A percentile compares a stretch with the other conserved stretches of the same genome.
Evolutionary conservation across 2,113 vertebrate species (phyloP).

Genomic region (Protobothrops flavoviridis): DNA sequence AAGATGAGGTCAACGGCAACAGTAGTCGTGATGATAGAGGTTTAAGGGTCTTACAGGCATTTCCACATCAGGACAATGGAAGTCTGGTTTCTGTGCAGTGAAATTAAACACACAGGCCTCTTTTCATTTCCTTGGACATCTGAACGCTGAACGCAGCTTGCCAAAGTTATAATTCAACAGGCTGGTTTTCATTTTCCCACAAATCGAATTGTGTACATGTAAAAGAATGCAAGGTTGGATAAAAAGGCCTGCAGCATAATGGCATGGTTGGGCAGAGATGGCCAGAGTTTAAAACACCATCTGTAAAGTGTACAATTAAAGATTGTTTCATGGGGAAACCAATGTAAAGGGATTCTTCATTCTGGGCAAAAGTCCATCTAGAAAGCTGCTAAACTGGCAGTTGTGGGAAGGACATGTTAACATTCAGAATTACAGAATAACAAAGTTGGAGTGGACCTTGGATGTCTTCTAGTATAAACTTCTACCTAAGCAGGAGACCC

Average conservation of each 20-base stretch:
- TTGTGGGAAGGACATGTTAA: background rate
- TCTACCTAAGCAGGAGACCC: no score
- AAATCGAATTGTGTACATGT: background rate
- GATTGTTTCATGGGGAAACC: background rate
- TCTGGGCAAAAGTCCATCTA: background rate
- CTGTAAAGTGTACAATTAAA: background rate
- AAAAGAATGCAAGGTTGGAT: background rate
- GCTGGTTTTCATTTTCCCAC: background rate
- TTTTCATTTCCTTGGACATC: fast-evolving
- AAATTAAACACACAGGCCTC: background rate
- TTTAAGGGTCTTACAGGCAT: background rate
- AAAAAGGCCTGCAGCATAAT: background rate
- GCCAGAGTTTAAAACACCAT: background rate
- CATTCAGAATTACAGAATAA: background rate
- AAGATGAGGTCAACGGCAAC: background rate
- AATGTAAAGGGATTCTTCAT: background rate
- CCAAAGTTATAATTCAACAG: background rate
- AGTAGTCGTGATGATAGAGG: background rate
- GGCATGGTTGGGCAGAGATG: background rate
- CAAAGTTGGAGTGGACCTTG: no score
- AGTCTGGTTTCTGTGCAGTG: background rate
- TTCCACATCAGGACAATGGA: background rate
- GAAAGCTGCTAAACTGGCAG: background rate
- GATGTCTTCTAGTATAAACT: no score
- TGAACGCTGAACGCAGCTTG: background rate